Base-by-base conservation (phyloP, 2,888 invertebrate genomes). In the Athripsodes cinereus region DNA sequence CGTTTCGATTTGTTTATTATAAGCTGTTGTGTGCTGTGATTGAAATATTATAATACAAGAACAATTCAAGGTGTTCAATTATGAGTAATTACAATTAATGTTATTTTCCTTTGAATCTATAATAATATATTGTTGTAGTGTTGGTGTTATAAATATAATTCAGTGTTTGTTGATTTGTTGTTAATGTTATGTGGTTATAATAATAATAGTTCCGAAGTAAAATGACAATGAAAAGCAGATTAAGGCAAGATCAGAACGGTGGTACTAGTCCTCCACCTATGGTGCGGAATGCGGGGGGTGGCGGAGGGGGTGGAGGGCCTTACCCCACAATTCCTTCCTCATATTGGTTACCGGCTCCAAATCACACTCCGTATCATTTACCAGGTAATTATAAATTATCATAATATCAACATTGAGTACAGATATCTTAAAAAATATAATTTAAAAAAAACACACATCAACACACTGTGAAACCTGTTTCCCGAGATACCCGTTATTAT, bases 311-410 rank as follows among this genome's bases (percentile, higher is more conserved):
- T 69, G 66, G 70, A 69, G 71, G 79, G 74, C 69, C 69, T 66
- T 90, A 90, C 79, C 90, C 90, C 72, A 82, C 89, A 68, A 90
- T 90, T 80, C 87, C 86, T 74, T 84, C 88, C 72, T 87, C 89
- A 71, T 90, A 90, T 77, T 90, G 90, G 90, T 84, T 89, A 69
- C 88, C 90, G 65, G 86, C 89, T 69, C 83, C 88, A 65, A 86
- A 85, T 75, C 86, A 87, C 67, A 86, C 86, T 71, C 90, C 89
- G 69, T 90, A 90, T 78, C 84, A 89, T 73, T 81, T 89, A 74
- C 90, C 90, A 90, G 90, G 90, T 90, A 85, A 62, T 8, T 47
- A 47, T 20, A 46, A 6, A 47, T 47, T 26, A 26, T 26, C 26
- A 26, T n/a, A n/a, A n/a, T n/a, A n/a, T n/a, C n/a, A n/a, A n/a